phyloP scores from a whole-genome alignment of 2,797 vertebrate species.

The Sebastes variabilis region DNA sequence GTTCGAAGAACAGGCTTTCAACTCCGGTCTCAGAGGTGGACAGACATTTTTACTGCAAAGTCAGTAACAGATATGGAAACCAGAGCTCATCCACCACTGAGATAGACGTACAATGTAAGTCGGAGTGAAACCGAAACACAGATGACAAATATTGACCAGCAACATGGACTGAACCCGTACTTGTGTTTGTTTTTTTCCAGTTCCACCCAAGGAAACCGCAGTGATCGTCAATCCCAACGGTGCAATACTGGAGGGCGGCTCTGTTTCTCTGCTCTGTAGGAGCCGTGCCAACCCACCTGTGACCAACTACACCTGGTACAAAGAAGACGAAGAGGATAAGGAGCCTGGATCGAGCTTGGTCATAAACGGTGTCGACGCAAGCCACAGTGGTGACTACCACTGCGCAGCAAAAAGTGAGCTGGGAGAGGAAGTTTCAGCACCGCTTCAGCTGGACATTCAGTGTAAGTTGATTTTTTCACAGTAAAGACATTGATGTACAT shows the following conservation, averaged over 20 bases:
- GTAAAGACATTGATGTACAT: conserved; percentile 16
- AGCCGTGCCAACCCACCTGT: conserved; percentile 65
- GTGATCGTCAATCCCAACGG: conserved; percentile 32
- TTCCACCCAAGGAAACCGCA: conserved; percentile 65
- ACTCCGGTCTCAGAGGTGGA: conserved; percentile 37
- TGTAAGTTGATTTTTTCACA: conserved; percentile 60
- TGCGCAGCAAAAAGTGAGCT: conserved; percentile 61
- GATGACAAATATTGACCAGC: not conserved
- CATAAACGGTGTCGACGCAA: not conserved
- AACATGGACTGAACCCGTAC: not conserved
- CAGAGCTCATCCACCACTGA: conserved; percentile 65
- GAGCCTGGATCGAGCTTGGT: conserved; percentile 17
- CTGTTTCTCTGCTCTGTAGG: conserved; percentile 59
- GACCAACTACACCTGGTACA: conserved; percentile 71
- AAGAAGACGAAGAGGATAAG: conserved; percentile 14
- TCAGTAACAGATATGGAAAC: conserved; percentile 56
- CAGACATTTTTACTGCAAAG: conserved; percentile 60
- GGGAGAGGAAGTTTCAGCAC: conserved; percentile 51
- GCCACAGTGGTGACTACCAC: conserved; percentile 49
- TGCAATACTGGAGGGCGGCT: conserved; percentile 59
- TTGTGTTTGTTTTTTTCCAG: conserved; percentile 44
- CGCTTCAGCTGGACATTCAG: conserved; percentile 64
- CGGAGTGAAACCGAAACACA: not conserved
- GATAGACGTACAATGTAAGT: conserved; percentile 73
- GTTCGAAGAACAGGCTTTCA: not conserved